Evolutionary conservation across 1,140 invertebrate species (phyloP), one percentile per base, ranked within the genome.

Genomic region (Tachypleus tridentatus): DNA sequence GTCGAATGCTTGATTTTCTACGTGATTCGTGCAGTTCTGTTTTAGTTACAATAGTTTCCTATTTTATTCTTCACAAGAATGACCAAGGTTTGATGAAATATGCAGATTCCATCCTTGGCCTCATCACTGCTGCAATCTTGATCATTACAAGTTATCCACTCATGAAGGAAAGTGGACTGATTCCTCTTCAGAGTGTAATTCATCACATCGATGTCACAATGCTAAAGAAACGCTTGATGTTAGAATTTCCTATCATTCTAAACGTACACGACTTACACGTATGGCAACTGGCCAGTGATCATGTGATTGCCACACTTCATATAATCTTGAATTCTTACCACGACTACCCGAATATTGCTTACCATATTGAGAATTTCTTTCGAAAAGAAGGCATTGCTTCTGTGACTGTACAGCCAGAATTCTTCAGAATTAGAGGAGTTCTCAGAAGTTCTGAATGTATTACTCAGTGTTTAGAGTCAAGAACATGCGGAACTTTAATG

Each of bases 221-320:
- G 54, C 90, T 95, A 70, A 89, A 94, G 73, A 83, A 86, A 67
- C 82, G 86, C 67, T 72, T 90, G 8, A 73, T 85, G 0, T 84
- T 87, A 71, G 80, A 83, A 60, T 69, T 94, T 76, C 88, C 88
- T 0, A 84, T 87, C 3, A 89, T 95, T 10, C 76, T 94, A 58
- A 90, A 91, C 3, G 89, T 96, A 47, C 93, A 96, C 72, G 92
- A 96, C 76, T 93, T 96, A 74, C 92, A 95, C 73, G 89, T 95
- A 3, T 95, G 92, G 92, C 90, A 93, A 76, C 80, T 95, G 67
- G 91, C 91, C 47, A 90, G 90, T 3, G 90, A 94, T 76, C 82
- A 90, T 69, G 93, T 94, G 63, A 94, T 96, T 71, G 92, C 91
- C 60, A 93, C 91, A 6, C 91, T 91, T 4, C 92, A 96, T 73